Base-by-base conservation (phyloP, 2,797 vertebrate species). In the Sphaeramia orbicularis region DNA sequence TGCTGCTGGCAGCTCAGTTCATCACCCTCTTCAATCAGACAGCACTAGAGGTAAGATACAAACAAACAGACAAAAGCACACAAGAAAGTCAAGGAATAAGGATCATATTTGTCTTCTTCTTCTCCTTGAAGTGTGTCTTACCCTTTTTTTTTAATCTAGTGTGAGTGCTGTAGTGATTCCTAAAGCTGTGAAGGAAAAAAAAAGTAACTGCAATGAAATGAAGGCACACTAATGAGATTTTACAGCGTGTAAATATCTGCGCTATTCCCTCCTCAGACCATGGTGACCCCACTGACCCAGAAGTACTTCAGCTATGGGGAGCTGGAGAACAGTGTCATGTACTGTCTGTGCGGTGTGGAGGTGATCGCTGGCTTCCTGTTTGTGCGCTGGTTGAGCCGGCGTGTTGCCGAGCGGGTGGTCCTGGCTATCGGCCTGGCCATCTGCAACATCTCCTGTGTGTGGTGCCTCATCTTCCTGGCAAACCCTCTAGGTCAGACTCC, bases 11-110 rank as follows among this genome's bases (percentile, higher is more conserved):
- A 1, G 94, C 95, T 70, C 95, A 96, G 75, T 96, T 96, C 76
- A 93, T 96, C 79, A 95, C 93, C 1, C 92, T 96, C 61, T 96
- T 96, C 84, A 96, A 95, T 81, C 95, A 96, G 76, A 96, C 95
- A 0, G 95, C 94, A 0, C 65, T 96, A 48, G 95, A 96, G 93
- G 95, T 95, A 38, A 21, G 54, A 7, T 53, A 48, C 19, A 75
- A 21, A 43, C 30, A 68, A 59, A 37, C 11, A 41, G 7, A 38
- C 16, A 30, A 9, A 52, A 51, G 38, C 44, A 58, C 15, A 7
- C 41, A 5, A 55, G 38, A 14, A 15, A 19, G 16, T 41, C 24
- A 21, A 4, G 2, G 37, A 13, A 41, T 41, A 6, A 32, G 30
- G 3, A 8, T 32, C 1, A 32, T 32, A 7, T 32, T 32, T 24